Evolutionary conservation across 1,140 invertebrate genomes (phyloP).

Genomic region (Nephila pilipes): DNA sequence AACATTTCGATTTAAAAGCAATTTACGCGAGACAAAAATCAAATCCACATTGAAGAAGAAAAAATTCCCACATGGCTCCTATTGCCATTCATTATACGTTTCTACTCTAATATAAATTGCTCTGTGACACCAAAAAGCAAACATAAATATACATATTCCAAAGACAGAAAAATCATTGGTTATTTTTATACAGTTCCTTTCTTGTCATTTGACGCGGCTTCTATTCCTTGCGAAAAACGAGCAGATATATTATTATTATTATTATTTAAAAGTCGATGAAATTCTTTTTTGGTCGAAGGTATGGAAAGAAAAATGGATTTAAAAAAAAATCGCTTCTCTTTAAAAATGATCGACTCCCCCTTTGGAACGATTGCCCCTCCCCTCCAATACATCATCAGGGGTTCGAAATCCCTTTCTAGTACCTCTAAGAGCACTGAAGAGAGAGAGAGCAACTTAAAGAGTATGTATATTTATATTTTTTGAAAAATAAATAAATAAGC

Average conservation of each 20-base stretch:
- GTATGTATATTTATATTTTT: constrained; percentile 56
- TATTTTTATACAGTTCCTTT: constrained; percentile 32
- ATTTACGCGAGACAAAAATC: not conserved
- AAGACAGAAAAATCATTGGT: not conserved
- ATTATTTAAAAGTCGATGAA: constrained; percentile 56
- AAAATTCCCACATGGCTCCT: not conserved
- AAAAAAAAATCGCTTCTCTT: constrained; percentile 8
- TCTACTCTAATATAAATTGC: not conserved
- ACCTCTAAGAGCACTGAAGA: not conserved
- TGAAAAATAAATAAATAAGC: constrained; percentile 55
- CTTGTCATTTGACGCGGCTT: constrained; percentile 18
- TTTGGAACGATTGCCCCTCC: not conserved
- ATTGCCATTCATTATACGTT: not conserved
- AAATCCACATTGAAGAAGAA: not conserved
- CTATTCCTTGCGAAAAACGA: constrained; percentile 3
- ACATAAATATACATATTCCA: constrained; percentile 4
- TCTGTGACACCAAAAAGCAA: not conserved
- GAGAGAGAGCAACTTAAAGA: constrained; percentile 49
- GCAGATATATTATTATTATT: constrained; percentile 50
- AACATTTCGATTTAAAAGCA: not conserved
- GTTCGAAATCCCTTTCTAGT: constrained; percentile 44
- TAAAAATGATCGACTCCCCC: constrained; percentile 50
- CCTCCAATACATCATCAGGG: constrained; percentile 21
- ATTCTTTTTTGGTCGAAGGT: constrained; percentile 26
- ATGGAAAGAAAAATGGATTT: constrained; percentile 17